Evolutionary conservation across 2,888 invertebrate genomes (phyloP).

Genomic region (Tribolium freemani): DNA sequence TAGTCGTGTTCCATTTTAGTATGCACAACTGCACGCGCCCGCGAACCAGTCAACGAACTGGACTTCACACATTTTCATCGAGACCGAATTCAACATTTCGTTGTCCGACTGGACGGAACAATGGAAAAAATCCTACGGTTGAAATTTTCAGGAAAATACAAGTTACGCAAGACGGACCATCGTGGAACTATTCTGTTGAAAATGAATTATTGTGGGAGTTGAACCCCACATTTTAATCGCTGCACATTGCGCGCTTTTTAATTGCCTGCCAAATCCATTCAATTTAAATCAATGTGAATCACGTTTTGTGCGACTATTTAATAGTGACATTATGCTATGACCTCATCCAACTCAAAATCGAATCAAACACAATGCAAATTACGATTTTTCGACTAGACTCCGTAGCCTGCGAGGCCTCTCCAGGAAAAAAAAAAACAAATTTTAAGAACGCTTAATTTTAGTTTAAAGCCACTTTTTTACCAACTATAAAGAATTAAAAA

Average conservation of each 20-base stretch:
- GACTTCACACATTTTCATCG: constrained; percentile 25
- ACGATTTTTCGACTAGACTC: neutral
- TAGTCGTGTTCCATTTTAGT: constrained; percentile 25
- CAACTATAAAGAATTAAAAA: too few species aligned
- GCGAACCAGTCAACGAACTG: constrained; percentile 38
- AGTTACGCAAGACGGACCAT: neutral
- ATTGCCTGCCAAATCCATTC: neutral
- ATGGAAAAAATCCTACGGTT: neutral
- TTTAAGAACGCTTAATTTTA: too few species aligned
- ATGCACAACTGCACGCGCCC: constrained; percentile 30
- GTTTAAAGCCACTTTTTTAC: too few species aligned
- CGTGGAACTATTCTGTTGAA: neutral
- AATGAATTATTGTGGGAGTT: neutral
- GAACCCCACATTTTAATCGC: neutral
- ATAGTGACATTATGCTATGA: constrained; percentile 3
- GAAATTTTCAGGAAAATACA: neutral
- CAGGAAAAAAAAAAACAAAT: too few species aligned
- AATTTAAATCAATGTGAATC: constrained; percentile 16
- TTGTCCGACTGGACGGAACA: neutral
- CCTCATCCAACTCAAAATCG: neutral
- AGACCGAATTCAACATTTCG: constrained; percentile 6
- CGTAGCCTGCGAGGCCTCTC: too few species aligned
- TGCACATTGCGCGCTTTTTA: constrained; percentile 7
- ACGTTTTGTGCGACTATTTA: neutral
- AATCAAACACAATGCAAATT: neutral